Base-by-base conservation (phyloP, 2,888 invertebrate species). In the Meteorus cinctellus region DNA sequence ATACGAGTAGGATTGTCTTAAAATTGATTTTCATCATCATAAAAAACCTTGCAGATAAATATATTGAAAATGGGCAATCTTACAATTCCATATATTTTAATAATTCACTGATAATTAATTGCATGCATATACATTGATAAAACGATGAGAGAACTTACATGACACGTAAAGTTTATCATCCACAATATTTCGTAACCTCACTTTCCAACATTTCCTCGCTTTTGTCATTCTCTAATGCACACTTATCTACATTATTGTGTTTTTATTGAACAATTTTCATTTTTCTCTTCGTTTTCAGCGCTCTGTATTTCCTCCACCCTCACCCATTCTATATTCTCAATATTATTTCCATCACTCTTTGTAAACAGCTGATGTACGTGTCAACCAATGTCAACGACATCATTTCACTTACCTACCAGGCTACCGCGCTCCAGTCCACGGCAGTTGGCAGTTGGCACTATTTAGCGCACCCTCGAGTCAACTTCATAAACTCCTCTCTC, bases 1-100 rank as follows among this genome's bases (percentile, higher is more conserved):
- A 78, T 79, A 89, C 72, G 69, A 95, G 90, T 81, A 96, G 90
- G 80, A 94, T 92, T 85, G 94, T 91, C 90, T 96, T 96, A 89
- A 96, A 91, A 90, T 96, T 96, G 85, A 96, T 90, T 82, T 96
- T 93, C 93, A 95, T 92, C 92, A 95, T 94, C 91, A 94, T 92
- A 86, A 90, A 90, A 84, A 90, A 91, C 86, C 89, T 89, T 67
- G 74, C 36, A 1, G 12, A 45, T 27, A 48, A 67, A 34, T 31
- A 19, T 8, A 24, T 19, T 6, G 19, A 55, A 19, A 55, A n/a
- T 55, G 19, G 16, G n/a, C 29, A 19, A 27, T 19, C 8, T 5
- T 4, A 24, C 24, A 65, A 41, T 19, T 6, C 19, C 2, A 63
- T 29, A 63, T 12, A 65, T 65, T 34, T 34, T 5, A n/a, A n/a